Base-by-base conservation (phyloP, 1,140 invertebrate species). In the Geopemphigus sp. region DNA sequence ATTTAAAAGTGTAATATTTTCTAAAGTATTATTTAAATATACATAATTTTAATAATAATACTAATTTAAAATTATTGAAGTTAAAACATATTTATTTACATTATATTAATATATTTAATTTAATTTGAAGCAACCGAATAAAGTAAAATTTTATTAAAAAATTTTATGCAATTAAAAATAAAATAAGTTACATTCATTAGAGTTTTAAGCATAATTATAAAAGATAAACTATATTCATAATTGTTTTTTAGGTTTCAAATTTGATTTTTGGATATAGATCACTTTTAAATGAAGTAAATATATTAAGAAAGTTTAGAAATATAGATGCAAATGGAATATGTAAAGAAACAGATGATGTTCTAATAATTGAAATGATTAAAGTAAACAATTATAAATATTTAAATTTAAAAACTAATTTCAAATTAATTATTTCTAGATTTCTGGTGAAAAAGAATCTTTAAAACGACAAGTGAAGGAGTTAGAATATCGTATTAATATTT, bases 401-500 rank as follows among this genome's bases (percentile, higher is more conserved):
- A 6, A 78, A 63, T 24, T 29, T 22, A 11, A 47, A 59, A 39
- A 57, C 5, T 50, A 12, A 50, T 50, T 12, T 50, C 5, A 50
- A 32, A 1, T 39, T 24, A 14, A 45, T 81, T 78, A 68, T 32
- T 82, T 81, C 22, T 74, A 85, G 84, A 82, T 85, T 26, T 84
- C 84, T 12, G 84, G 84, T 47, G 85, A 86, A 81, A 84, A 84
- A 81, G 85, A 86, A 81, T 80, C 84, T 5, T 81, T 86, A 54
- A 83, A 82, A 82, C 70, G 83, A 74, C 83, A 85, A 83, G 83
- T 85, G 12, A 81, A 82, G 56, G 85, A 85, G 80, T 83, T 85
- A 82, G 83, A 73, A 54, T 83, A 85, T 17, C 45, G 84, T 12
- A 82, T 86, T 19, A 63, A 11, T 61, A 12, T 29, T n/a, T 78